Percentiles rank a stretch among this genome's conserved stretches.
Conservation (phyloP, 1,140 invertebrate species). For the Papilio dardanus region DNA sequence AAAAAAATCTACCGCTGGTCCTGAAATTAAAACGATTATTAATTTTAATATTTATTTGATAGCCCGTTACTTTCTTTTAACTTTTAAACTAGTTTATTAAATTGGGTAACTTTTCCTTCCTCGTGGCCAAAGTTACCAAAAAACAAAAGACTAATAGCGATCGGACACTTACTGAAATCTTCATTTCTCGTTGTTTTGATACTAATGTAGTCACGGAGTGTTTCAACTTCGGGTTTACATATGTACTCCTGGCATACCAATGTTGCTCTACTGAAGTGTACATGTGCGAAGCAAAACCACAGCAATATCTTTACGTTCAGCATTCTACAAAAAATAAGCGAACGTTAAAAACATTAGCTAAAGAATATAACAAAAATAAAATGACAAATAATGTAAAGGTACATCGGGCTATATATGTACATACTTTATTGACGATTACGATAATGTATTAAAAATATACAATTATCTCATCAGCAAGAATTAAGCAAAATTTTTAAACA, state of each 20-base stretch:
- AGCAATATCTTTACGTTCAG: not conserved
- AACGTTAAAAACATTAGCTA: too few species aligned
- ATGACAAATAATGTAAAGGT: too few species aligned
- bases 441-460: not conserved
- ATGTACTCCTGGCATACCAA: not conserved
- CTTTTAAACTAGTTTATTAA: too few species aligned
- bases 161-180: not conserved
- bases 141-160: not conserved
- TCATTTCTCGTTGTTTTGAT: not conserved
- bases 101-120: too few species aligned
- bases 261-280: not conserved
- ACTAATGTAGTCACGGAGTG: not conserved
- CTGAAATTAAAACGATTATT: not conserved
- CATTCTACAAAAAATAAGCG: not conserved
- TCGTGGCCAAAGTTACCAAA: not conserved
- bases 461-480: not conserved
- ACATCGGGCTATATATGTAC: not conserved
- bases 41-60: not conserved
- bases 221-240: not conserved
- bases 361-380: not conserved
- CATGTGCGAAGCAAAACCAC: not conserved
- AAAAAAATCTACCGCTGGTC: not conserved
- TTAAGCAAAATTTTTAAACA: slow-evolving; percentile 29
- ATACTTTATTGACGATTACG: not conserved
- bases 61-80: too few species aligned